Conservation (phyloP, 2,113 vertebrate genomes). For the Athene cunicularia region DNA sequence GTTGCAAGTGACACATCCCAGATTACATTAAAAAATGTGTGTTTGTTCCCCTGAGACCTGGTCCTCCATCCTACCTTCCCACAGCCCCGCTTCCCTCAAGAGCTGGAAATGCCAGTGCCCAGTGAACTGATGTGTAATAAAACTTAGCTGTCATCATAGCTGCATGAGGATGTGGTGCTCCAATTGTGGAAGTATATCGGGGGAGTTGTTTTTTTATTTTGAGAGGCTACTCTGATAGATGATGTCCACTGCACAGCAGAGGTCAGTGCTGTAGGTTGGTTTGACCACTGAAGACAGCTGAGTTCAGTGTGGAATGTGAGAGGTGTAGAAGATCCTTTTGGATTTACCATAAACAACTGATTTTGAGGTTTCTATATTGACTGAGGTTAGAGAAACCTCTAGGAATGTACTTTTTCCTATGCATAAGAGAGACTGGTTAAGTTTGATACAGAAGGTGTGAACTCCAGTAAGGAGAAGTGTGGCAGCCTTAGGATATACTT, state of each 20-base stretch:
- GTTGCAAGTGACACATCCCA: neutral
- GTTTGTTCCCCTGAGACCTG: neutral
- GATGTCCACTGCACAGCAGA: neutral
- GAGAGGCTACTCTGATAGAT: neutral
- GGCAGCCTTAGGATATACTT: neutral
- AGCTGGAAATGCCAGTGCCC: neutral
- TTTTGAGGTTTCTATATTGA: neutral
- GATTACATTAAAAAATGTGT: neutral
- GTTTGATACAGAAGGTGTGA: neutral
- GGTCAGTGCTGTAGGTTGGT: neutral
- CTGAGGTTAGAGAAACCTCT: neutral
- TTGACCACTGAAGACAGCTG: neutral
- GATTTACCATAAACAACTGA: neutral
- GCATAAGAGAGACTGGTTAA: neutral
- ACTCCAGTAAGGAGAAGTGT: neutral
- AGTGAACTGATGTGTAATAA: neutral
- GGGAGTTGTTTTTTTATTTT: neutral
- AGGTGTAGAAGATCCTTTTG: neutral
- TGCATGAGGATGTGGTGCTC: neutral
- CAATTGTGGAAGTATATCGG: neutral
- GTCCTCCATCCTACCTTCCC: neutral
- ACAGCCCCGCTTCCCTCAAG: neutral
- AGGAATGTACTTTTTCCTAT: neutral
- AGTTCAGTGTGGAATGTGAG: neutral
- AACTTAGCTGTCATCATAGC: neutral